Percentiles rank a stretch among this genome's conserved stretches.
phyloP scores from a whole-genome alignment of 2,888 invertebrate species.

The Crematogaster levior region DNA sequence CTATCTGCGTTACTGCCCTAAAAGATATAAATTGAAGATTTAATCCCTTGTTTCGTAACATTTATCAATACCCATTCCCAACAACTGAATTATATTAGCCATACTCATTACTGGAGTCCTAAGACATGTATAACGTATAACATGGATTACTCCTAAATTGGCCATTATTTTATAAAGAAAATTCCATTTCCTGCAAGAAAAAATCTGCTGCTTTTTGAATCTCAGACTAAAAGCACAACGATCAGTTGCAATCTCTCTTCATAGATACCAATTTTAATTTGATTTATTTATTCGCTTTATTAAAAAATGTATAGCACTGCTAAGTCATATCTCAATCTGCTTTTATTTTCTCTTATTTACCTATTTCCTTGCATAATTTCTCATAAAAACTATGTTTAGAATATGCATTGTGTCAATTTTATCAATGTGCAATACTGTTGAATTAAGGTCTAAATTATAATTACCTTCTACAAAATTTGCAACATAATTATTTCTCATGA shows the following conservation, averaged over 20 bases:
- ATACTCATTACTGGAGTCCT: background rate
- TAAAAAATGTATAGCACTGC: no score
- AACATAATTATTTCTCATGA: no score
- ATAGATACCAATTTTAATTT: background rate
- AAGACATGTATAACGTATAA: background rate
- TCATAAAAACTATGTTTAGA: no score
- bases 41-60: conserved; percentile 26
- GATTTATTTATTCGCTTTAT: background rate
- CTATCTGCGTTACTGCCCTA: background rate
- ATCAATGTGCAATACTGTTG: no score
- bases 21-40: conserved; percentile 33
- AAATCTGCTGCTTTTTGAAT: background rate
- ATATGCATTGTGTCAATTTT: no score
- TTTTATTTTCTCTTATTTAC: background rate
- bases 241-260: background rate
- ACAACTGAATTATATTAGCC: conserved; percentile 3
- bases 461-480: no score
- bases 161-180: background rate
- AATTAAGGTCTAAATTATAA: no score
- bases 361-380: background rate
- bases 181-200: background rate
- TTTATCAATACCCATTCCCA: background rate
- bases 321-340: background rate
- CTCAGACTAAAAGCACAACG: background rate
- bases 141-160: background rate